Percentiles rank a stretch among this genome's conserved stretches.
Conservation (phyloP, 2,797 vertebrate species). For the Pipistrellus pipistrellus region DNA sequence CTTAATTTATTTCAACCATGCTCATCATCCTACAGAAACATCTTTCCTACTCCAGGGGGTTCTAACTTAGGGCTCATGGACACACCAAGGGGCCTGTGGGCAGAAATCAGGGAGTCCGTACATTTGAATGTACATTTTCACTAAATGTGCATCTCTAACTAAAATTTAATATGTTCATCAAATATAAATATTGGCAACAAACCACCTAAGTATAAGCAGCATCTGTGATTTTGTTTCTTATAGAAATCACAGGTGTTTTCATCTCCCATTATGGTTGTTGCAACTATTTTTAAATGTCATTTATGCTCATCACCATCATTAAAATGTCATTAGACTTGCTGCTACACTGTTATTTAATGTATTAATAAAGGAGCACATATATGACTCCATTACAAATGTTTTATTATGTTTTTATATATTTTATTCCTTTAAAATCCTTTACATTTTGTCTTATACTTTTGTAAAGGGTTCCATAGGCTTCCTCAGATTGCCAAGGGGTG, state of each 20-base stretch:
- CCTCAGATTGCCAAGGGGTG: not conserved
- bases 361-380: not conserved
- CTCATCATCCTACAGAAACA: not conserved
- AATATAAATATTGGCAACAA: not conserved
- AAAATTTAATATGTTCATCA: slow-evolving; percentile 14
- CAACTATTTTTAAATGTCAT: not conserved
- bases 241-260: not conserved
- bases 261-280: not conserved
- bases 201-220: not conserved
- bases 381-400: not conserved
- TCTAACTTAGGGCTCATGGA: not conserved
- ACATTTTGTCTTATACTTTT: not conserved
- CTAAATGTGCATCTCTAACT: not conserved
- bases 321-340: not conserved
- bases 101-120: not conserved
- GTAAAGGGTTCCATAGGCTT: not conserved
- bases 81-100: not conserved
- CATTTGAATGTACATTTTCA: not conserved
- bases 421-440: slow-evolving; percentile 1
- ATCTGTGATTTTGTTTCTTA: not conserved
- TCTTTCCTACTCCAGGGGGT: not conserved
- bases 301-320: not conserved
- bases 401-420: not conserved
- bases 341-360: not conserved
- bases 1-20: not conserved